A percentile compares a stretch with the other conserved stretches of the same genome.
phyloP scores from a whole-genome alignment of 92 coral and sea anemone genomes.

The Palythoa grandiflora region DNA sequence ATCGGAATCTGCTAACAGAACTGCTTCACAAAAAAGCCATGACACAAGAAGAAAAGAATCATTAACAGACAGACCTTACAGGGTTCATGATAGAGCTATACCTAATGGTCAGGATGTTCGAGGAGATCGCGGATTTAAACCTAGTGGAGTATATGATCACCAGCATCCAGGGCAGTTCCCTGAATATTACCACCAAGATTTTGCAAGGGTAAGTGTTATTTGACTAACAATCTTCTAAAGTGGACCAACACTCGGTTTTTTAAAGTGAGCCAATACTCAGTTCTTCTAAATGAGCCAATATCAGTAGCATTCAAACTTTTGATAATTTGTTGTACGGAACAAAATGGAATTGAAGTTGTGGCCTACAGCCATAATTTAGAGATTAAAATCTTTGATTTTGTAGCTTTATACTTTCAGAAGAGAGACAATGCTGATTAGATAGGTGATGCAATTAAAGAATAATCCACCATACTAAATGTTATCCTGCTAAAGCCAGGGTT shows the following conservation, averaged over 20 bases:
- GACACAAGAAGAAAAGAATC: constrained; percentile 33
- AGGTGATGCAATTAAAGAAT: too few relatives aligned
- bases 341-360: too few relatives aligned
- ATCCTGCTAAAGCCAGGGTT: too few relatives aligned
- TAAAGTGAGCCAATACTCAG: too few relatives aligned
- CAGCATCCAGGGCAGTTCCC: constrained; percentile 1
- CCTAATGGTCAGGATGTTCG: neutral
- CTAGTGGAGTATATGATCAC: constrained; percentile 14
- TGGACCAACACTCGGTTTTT: neutral
- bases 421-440: too few relatives aligned
- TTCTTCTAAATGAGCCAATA: neutral
- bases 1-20: constrained; percentile 7
- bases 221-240: neutral
- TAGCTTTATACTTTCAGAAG: too few relatives aligned
- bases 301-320: neutral
- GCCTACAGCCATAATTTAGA: too few relatives aligned
- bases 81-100: constrained; percentile 17
- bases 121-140: constrained; percentile 12
- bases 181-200: constrained; percentile 36
- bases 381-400: too few relatives aligned
- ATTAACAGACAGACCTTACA: constrained; percentile 8
- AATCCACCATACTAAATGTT: too few relatives aligned
- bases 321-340: neutral
- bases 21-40: neutral
- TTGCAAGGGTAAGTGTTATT: constrained; percentile 24